A percentile compares a stretch with the other conserved stretches of the same genome.
phyloP scores from a whole-genome alignment of 2,888 invertebrate genomes.

The Lasioglossum malachurum region DNA sequence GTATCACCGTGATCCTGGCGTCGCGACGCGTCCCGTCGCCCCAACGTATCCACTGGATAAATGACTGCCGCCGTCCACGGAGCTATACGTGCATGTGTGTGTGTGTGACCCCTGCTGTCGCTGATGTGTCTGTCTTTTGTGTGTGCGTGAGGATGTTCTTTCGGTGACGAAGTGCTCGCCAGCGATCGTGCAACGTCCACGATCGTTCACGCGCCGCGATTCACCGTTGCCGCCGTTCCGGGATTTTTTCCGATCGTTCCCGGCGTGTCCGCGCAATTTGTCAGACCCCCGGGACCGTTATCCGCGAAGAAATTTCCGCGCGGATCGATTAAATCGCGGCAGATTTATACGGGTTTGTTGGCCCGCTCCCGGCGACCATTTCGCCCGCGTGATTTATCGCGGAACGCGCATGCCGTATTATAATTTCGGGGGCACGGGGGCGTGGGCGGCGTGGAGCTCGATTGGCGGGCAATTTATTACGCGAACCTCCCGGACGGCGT shows the following conservation, averaged over 20 bases:
- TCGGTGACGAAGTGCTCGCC: slow-evolving; percentile 48
- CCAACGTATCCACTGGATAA: slow-evolving; percentile 13
- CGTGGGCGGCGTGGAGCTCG: slow-evolving; percentile 13
- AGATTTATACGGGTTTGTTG: slow-evolving; percentile 51
- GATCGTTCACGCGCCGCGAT: slow-evolving; percentile 5
- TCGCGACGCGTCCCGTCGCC: slow-evolving; percentile 19
- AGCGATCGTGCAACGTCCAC: neutral
- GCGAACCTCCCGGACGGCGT: slow-evolving; percentile 12
- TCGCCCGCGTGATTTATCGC: slow-evolving; percentile 49
- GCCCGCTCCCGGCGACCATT: slow-evolving; percentile 30
- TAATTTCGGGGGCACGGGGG: slow-evolving; percentile 48
- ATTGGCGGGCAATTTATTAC: slow-evolving; percentile 57
- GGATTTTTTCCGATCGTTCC: neutral
- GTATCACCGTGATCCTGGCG: slow-evolving; percentile 41
- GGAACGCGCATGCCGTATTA: slow-evolving; percentile 34
- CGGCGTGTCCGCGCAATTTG: slow-evolving; percentile 27
- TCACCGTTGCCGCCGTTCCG: slow-evolving; percentile 6
- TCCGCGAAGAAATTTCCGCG: slow-evolving; percentile 40
- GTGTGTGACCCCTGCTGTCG: neutral
- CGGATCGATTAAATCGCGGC: slow-evolving; percentile 22
- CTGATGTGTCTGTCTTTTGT: neutral
- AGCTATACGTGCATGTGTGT: slow-evolving; percentile 7
- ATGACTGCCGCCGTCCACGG: neutral
- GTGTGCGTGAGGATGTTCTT: neutral
- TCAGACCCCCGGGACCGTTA: slow-evolving; percentile 7